phyloP scores from a whole-genome alignment of 1,140 invertebrate genomes.

The Drosophila athabasca region DNA sequence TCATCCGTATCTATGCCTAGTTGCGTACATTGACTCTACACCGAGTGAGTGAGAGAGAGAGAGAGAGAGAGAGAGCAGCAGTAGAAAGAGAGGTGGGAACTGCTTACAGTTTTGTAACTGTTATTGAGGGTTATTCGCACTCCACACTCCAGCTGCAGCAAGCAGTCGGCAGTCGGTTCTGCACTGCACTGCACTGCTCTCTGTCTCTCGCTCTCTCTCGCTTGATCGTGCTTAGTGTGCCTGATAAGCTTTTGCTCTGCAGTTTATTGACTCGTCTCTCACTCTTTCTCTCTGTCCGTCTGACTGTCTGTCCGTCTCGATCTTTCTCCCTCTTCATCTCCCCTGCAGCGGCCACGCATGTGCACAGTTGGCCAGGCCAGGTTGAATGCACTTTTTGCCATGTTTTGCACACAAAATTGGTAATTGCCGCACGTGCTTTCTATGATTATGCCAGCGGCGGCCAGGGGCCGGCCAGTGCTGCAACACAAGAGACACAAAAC shows the following conservation, averaged over 20 bases:
- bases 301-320: too few relatives aligned
- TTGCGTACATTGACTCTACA: slow-evolving; percentile 67
- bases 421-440: slow-evolving; percentile 79
- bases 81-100: slow-evolving; percentile 42
- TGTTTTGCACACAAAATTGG: slow-evolving; percentile 71
- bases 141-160: slow-evolving; percentile 47
- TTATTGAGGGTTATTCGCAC: slow-evolving; percentile 79
- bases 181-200: background rate
- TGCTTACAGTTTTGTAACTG: slow-evolving; percentile 82
- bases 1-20: slow-evolving; percentile 68
- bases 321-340: slow-evolving; percentile 17
- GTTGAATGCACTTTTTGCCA: slow-evolving; percentile 74
- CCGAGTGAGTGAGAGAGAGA: slow-evolving; percentile 5
- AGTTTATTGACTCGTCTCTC: slow-evolving; percentile 57
- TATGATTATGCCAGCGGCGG: slow-evolving; percentile 64
- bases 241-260: slow-evolving; percentile 58
- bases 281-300: slow-evolving; percentile 9
- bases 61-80: background rate
- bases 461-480: background rate
- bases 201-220: background rate
- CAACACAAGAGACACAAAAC: slow-evolving; percentile 28
- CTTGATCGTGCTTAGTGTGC: slow-evolving; percentile 76
- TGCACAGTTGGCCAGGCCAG: slow-evolving; percentile 75
- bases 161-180: slow-evolving; percentile 28
- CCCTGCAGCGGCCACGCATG: slow-evolving; percentile 58